Base-by-base conservation (phyloP, 2,888 invertebrate genomes). In the Luperina nickerlii region DNA sequence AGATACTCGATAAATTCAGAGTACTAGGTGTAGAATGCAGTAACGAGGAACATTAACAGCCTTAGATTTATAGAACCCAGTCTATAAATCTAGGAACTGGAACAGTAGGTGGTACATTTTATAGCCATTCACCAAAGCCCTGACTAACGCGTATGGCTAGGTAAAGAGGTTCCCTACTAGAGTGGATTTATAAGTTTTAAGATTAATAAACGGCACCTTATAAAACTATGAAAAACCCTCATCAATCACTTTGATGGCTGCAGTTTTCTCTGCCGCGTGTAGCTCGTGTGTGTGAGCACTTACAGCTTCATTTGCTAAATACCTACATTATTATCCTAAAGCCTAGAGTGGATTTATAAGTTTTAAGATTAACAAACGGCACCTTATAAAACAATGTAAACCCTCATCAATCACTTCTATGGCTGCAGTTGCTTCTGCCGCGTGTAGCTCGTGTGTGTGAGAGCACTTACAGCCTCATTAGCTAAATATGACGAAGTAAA, bases 1-100 rank as follows among this genome's bases (percentile, higher is more conserved):
- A 15, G 48, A 60, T 74, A 51, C 27, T 38, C 72, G 18, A 78
- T 78, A 60, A 74, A 77, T 82, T 71, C 38, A 57, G 20, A 63
- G 15, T n/a, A 38, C 51, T 74, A n/a, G 32, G 15, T 48, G 32
- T 70, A 11, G 27, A 20, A 54, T 9, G 11, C 3, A 57, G 15
- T 32, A n/a, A 32, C 42, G 24, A 18, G 32, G 13, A n/a, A 18
- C 3, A 48, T 60, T 48, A n/a, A 60, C 13, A 63, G 15, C 42
- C 13, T 15, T 45, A 32, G 24, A 66, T 77, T 62, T 68, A 65
- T 54, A 20, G 48, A 38, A 6, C 27, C 48, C 7, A 27, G 7
- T 27, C 27, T 27, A 69, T 48, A 27, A 48, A 48, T 68, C 48
- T 20, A 63, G 4, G 13, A 57, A 57, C n/a, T 48, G 27, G 45